These are phyloP conservation scores for Drosophila kuntzei DNA, from an alignment of 2,888 invertebrate genomes.

Conservation along the genomic window DNA sequence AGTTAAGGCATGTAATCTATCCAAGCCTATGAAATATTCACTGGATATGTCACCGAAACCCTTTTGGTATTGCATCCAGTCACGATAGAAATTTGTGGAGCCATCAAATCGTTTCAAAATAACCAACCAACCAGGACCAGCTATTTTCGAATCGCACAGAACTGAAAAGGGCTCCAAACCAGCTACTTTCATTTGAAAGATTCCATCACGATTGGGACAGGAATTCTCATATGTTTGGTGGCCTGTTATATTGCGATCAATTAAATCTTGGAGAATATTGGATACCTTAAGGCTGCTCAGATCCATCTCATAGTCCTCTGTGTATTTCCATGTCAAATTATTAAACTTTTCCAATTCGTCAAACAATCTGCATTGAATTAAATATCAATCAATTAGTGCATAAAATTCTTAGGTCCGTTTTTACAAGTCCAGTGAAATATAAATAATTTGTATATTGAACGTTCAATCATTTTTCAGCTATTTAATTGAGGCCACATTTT, in stretches of 20 bases:
- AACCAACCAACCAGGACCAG: slow-evolving; percentile 8
- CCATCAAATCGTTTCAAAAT: slow-evolving; percentile 9
- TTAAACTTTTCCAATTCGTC: background rate
- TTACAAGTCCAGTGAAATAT: too few relatives aligned
- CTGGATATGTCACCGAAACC: slow-evolving; percentile 3
- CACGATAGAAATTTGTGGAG: background rate
- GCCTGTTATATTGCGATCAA: slow-evolving; percentile 4
- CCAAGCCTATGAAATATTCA: slow-evolving; percentile 13
- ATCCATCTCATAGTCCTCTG: background rate
- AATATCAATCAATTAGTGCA: too few relatives aligned
- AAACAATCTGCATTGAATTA: background rate
- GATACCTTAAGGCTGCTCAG: background rate
- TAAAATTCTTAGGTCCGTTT: too few relatives aligned
- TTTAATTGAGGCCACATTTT: too few relatives aligned
- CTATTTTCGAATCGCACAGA: background rate
- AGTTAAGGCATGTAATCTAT: slow-evolving; percentile 6
- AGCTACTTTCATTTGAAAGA: background rate
- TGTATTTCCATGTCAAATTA: background rate
- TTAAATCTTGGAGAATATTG: slow-evolving; percentile 1
- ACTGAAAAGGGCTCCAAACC: background rate
- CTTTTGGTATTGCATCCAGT: slow-evolving; percentile 1
- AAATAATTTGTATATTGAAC: too few relatives aligned
- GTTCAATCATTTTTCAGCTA: too few relatives aligned
- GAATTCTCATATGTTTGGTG: background rate
- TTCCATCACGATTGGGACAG: background rate